Conservation (phyloP, 2,797 vertebrate species). For the Urocyon cinereoargenteus region DNA sequence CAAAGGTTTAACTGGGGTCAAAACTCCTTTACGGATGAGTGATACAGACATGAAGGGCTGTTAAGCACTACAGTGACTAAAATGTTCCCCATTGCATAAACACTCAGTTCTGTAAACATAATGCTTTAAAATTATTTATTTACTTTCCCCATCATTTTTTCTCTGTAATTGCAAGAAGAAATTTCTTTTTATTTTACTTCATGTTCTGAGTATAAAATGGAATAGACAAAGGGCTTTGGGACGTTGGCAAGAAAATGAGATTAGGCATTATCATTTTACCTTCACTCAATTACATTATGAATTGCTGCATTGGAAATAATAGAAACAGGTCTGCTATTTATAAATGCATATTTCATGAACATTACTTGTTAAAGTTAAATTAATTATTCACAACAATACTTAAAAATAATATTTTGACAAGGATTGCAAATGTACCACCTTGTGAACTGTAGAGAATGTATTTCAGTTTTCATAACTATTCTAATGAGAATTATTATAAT, state of each 20-base stretch:
- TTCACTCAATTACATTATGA: neutral
- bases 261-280: constrained; percentile 7
- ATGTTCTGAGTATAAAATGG: constrained; percentile 17
- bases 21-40: neutral
- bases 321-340: constrained; percentile 67
- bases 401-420: constrained; percentile 81
- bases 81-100: neutral
- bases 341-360: constrained; percentile 60
- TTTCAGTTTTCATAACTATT: constrained; percentile 75
- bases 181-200: constrained; percentile 40
- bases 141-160: neutral
- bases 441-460: constrained; percentile 62
- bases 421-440: constrained; percentile 58
- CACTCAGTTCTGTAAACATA: neutral
- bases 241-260: constrained; percentile 9
- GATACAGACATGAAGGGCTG: rapidly evolving
- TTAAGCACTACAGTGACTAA: neutral
- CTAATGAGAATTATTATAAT: constrained; percentile 78
- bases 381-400: constrained; percentile 79
- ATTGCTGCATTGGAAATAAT: constrained; percentile 30
- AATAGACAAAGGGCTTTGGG: constrained; percentile 26
- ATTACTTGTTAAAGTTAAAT: constrained; percentile 70
- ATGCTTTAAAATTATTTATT: neutral
- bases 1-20: neutral
- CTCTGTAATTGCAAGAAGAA: constrained; percentile 15